Evolutionary conservation across 1,140 invertebrate genomes (phyloP).

Genomic region (Meloidogyne hapla): DNA sequence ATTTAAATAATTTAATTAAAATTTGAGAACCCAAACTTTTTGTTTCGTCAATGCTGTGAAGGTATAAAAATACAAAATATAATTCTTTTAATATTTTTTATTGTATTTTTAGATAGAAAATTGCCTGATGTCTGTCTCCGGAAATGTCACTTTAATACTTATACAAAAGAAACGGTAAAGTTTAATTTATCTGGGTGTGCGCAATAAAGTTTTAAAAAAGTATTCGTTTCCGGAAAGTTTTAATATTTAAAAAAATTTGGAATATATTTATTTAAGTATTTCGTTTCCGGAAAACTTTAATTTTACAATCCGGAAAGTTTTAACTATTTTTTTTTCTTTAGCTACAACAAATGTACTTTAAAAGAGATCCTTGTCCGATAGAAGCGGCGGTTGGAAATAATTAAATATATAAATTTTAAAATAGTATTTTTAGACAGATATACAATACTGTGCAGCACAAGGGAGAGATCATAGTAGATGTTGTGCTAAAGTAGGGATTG

Average conservation of each 20-base stretch:
- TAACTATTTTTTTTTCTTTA: constrained; percentile 16
- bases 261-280: no score
- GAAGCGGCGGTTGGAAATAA: constrained; percentile 41
- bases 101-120: constrained; percentile 41
- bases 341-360: constrained; percentile 52
- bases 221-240: neutral
- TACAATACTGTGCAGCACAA: constrained; percentile 50
- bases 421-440: constrained; percentile 3
- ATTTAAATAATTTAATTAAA: constrained; percentile 18
- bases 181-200: no score
- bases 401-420: neutral
- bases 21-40: constrained; percentile 47
- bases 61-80: constrained; percentile 1
- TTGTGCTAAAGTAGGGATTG: constrained; percentile 35
- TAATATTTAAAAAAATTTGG: neutral
- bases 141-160: constrained; percentile 59
- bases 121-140: constrained; percentile 57
- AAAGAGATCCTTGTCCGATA: constrained; percentile 49
- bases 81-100: neutral
- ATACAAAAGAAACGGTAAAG: constrained; percentile 55
- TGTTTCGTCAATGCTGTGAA: constrained; percentile 55
- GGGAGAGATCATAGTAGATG: constrained; percentile 38
- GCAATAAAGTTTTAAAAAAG: constrained; percentile 1
- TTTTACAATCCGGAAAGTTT: no score
- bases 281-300: no score